Base-by-base conservation (phyloP, 2,797 vertebrate species). In the Miichthys miiuy region DNA sequence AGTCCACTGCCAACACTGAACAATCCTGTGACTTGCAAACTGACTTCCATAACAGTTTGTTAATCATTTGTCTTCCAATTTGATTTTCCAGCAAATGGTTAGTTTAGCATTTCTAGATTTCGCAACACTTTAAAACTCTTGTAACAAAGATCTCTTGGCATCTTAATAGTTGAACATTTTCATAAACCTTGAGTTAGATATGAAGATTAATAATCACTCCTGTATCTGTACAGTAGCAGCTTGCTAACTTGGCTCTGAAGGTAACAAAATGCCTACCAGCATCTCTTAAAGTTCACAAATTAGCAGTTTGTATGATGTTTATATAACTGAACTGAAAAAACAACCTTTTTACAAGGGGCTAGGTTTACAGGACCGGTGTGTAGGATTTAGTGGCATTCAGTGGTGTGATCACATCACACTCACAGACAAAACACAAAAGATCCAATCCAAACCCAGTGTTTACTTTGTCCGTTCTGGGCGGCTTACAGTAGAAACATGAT, bases 1-100 rank as follows among this genome's bases (percentile, higher is more conserved):
- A 44, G 56, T 54, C 58, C 62, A 74, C 66, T 61, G 70, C 72
- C 73, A 79, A 65, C 34, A 30, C 80, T 58, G 55, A 72, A 42
- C 25, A 38, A 30, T 25, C 72, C 42, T 63, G 55, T 63, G 62
- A 72, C 52, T 74, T 69, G 17, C 71, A 73, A 74, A 77, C 54
- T 61, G 41, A 6, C 27, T 44, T 79, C 38, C 5, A 23, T 17
- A 71, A 74, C 16, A 9, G 16, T 71, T 71, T 73, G 25, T n/a
- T 67, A 34, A 42, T 47, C 44, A 54, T 84, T 58, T 69, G 62
- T 61, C 73, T 69, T 81, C 12, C 2, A 41, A 34, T 70, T 81
- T 6, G 7, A 18, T 57, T 57, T 46, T 41, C 3, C 9, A 51
- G 51, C 27, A 34, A 60, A 58, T 4, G 3, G 46, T 44, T 34